A percentile compares a stretch with the other conserved stretches of the same genome.
phyloP scores from a whole-genome alignment of 2,113 vertebrate species.

The Paramisgurnus dabryanus region DNA sequence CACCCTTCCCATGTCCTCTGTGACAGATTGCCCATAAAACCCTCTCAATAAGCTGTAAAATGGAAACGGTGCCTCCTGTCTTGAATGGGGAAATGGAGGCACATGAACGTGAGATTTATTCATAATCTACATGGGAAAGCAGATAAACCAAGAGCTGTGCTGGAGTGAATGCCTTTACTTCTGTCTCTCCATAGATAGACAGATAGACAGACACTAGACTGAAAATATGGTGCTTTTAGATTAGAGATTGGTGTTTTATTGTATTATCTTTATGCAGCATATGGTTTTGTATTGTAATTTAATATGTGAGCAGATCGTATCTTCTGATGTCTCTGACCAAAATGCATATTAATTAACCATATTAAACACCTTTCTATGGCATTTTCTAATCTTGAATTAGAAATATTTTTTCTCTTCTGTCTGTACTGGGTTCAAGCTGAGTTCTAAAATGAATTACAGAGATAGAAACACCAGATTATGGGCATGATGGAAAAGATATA shows the following conservation, averaged over 20 bases:
- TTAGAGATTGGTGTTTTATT: slow-evolving; percentile 26
- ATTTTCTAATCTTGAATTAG: slow-evolving; percentile 18
- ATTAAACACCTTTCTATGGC: not conserved
- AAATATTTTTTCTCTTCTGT: not conserved
- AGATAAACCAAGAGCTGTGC: slow-evolving; percentile 42
- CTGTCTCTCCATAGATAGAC: slow-evolving; percentile 3
- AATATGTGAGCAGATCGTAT: slow-evolving; percentile 47
- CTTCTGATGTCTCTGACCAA: slow-evolving; percentile 32
- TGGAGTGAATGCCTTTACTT: slow-evolving; percentile 54
- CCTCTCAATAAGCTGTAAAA: slow-evolving; percentile 75
- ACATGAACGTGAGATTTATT: slow-evolving; percentile 70
- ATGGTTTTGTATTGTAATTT: slow-evolving; percentile 38
- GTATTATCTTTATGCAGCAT: slow-evolving; percentile 34
- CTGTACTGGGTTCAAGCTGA: slow-evolving; percentile 21
- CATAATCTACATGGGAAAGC: slow-evolving; percentile 65
- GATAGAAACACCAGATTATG: slow-evolving; percentile 13
- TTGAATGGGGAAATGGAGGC: slow-evolving; percentile 62
- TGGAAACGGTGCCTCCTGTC: slow-evolving; percentile 71
- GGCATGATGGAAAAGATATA: slow-evolving; percentile 32
- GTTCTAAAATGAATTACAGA: slow-evolving; percentile 7
- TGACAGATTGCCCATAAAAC: slow-evolving; percentile 75
- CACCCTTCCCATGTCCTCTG: slow-evolving; percentile 69
- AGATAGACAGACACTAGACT: not conserved
- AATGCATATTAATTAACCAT: slow-evolving; percentile 36
- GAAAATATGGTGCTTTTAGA: slow-evolving; percentile 36